Base-by-base conservation (phyloP, 2,797 vertebrate genomes). In the Lithobates sylvaticus region DNA sequence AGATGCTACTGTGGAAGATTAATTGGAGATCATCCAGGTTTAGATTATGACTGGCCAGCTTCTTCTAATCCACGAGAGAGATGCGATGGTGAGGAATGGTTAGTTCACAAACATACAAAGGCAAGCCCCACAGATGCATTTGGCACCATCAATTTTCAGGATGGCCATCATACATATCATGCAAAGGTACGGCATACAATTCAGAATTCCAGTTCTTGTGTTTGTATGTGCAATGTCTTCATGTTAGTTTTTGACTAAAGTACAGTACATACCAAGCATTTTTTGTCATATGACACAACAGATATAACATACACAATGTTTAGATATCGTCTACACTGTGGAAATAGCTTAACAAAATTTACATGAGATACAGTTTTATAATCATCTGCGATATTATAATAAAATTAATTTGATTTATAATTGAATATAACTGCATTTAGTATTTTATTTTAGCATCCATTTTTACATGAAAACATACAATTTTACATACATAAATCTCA, bases 1-100 rank as follows among this genome's bases (percentile, higher is more conserved):
- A 99, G 98, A 90, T 99, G 98, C 89, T 97, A 93, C 81, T 99
- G 98, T 94, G 98, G 98, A 54, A 95, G 95, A 42, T 89, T 98
- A 78, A 94, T 98, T 67, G 93, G 94, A 83, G 98, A 99, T 71
- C 98, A 99, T 86, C 88, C 90, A 39, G 95, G 93, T 83, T 67
- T 92, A 58, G 91, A 95, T 85, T 93, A 89, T 47, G 80, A 70
- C 74, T 92, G 94, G 94, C 91, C 80, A 47, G 79, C 86, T 89
- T 92, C 47, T 88, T 91, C 92, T 5, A 50, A 86, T 80, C 32
- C 88, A 54, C 92, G 77, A 88, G 88, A 92, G 42, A 91, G 72
- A 9, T 84, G 89, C 39, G 1, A 10, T 75, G 91, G 91, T 34
- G 95, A 95, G 84, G 93, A 95, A 42, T 99, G 98, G 98, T 96